Conservation (phyloP, 1,140 invertebrate genomes). For the Brachionus angularis region DNA sequence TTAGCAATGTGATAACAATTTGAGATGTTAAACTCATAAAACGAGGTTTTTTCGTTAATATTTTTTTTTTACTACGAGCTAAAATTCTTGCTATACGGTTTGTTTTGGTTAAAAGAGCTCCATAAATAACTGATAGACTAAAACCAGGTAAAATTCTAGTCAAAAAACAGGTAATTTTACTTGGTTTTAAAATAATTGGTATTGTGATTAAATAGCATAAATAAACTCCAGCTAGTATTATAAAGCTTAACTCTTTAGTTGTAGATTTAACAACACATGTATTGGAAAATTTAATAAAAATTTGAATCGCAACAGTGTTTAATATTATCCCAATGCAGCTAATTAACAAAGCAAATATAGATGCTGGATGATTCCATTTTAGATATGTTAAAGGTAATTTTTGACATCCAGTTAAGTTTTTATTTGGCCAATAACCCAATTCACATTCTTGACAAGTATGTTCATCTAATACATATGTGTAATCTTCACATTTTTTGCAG, state of each 20-base stretch:
- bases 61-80: constrained; percentile 73
- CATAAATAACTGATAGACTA: constrained; percentile 77
- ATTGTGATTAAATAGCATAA: constrained; percentile 64
- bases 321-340: constrained; percentile 66
- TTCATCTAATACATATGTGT: constrained; percentile 64
- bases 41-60: constrained; percentile 71
- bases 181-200: constrained; percentile 69
- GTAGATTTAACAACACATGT: constrained; percentile 74
- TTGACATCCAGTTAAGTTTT: constrained; percentile 63
- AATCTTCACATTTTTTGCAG: constrained; percentile 65
- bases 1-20: constrained; percentile 5
- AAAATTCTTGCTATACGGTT: constrained; percentile 78
- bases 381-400: constrained; percentile 62
- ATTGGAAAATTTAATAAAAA: constrained; percentile 67
- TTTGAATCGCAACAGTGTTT: constrained; percentile 63
- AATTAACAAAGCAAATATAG: constrained; percentile 64
- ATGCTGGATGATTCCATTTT: constrained; percentile 63
- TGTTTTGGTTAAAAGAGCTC: constrained; percentile 75
- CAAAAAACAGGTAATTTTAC: constrained; percentile 65
- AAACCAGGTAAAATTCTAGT: constrained; percentile 69
- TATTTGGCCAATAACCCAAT: constrained; percentile 66
- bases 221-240: constrained; percentile 66
- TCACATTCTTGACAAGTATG: constrained; percentile 64
- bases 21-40: constrained; percentile 59
- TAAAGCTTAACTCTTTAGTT: constrained; percentile 73